phyloP scores from a whole-genome alignment of 2,113 vertebrate genomes.

The Kryptolebias marmoratus region DNA sequence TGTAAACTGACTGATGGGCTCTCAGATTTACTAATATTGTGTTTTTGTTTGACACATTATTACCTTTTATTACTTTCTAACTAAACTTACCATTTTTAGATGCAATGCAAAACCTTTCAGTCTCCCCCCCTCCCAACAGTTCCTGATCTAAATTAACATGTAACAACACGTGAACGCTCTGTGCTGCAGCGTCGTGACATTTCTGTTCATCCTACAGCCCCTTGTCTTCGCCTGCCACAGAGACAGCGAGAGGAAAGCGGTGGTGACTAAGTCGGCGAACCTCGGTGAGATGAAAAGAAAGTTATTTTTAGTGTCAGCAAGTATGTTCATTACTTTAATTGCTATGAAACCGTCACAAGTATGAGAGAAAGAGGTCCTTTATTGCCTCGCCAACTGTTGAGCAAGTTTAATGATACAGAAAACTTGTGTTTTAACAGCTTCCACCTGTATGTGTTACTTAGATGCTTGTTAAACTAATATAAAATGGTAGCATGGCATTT shows the following conservation, averaged over 20 bases:
- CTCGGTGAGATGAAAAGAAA: background rate
- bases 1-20: no score
- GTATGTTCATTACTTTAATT: background rate
- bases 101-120: background rate
- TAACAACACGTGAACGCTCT: background rate
- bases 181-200: background rate
- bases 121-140: background rate
- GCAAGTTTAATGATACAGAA: background rate
- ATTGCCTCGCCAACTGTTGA: background rate
- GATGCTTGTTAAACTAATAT: conserved; percentile 1
- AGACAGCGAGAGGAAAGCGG: background rate
- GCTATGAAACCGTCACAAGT: background rate
- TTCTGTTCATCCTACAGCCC: background rate
- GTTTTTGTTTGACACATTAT: no score
- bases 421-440: background rate
- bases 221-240: background rate
- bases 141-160: background rate
- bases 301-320: background rate
- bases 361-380: background rate
- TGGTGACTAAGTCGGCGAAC: background rate
- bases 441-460: background rate
- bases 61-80: no score
- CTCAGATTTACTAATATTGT: no score
- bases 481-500: background rate
- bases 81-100: no score